Evolutionary conservation across 2,113 vertebrate species (phyloP), one percentile per base, ranked within the genome.

Genomic region (Varanus salvator): DNA sequence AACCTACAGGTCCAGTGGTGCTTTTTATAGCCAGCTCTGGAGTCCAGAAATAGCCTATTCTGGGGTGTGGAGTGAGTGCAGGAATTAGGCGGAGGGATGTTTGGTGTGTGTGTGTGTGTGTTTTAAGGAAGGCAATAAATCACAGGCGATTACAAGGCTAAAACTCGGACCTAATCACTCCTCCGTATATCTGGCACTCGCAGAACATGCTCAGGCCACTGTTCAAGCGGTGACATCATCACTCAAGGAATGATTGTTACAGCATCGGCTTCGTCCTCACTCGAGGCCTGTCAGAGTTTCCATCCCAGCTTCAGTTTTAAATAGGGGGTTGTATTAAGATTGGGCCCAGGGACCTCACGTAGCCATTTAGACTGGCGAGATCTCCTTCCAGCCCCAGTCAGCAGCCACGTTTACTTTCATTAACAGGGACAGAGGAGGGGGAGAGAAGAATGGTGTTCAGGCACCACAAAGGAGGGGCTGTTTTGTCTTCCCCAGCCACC

Each of bases 151-250:
- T 89, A 3, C 7, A 0, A 44, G 86, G 90, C 86, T 86, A 31
- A 48, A 64, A 85, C 91, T 85, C 34, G 78, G 92, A n/a, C 72
- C 93, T 94, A 93, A 92, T 93, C 89, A 93, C 69, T 60, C 57
- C 84, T 89, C 90, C 9, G 66, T 27, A 91, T 77, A 87, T 94
- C 91, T 87, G 94, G 90, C 71, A 15, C 87, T 0, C 0, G 38
- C 54, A 74, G 15, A 85, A 50, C 81, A 34, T 1, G 21, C 75
- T 48, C 48, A 38, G 76, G 64, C 86, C 52, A 64, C 76, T 15
- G 93, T 21, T 0, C 93, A 91, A 78, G 80, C 76, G 0, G 89
- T 94, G 89, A 95, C 87, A 92, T 94, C 93, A 92, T 92, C 92
- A 91, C 85, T 0, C 0, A 81, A 91, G 95, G 94, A 96, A 96